Percentiles rank a stretch among this genome's conserved stretches.
Conservation (phyloP, 2,113 vertebrate genomes). For the Cnemophilus loriae region DNA sequence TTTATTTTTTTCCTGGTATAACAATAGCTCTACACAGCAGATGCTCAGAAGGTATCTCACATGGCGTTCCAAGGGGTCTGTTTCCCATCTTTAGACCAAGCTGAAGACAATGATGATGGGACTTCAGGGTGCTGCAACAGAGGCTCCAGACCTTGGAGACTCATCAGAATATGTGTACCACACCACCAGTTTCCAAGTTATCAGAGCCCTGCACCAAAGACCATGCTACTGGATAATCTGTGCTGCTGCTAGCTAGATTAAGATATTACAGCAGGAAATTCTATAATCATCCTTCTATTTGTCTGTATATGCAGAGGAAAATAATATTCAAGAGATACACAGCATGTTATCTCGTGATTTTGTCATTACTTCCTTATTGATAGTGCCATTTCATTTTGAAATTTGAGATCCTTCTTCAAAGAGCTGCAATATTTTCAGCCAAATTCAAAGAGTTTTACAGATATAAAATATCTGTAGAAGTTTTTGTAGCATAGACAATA, state of each 20-base stretch:
- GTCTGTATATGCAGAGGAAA: background rate
- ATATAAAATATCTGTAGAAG: background rate
- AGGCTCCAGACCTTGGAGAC: fast-evolving
- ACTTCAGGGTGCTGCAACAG: background rate
- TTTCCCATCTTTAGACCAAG: background rate
- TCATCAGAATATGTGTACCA: background rate
- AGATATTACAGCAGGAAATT: background rate
- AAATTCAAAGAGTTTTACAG: background rate
- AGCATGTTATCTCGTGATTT: background rate
- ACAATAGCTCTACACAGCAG: background rate
- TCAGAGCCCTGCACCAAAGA: background rate
- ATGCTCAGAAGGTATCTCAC: background rate
- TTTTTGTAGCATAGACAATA: background rate
- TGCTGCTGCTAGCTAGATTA: background rate
- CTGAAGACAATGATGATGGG: background rate
- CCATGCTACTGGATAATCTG: background rate
- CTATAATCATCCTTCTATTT: background rate
- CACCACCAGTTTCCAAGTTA: background rate
- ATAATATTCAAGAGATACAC: background rate
- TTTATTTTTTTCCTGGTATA: background rate
- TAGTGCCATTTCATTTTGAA: background rate
- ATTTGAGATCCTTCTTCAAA: background rate
- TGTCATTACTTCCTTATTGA: background rate
- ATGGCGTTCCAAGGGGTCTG: background rate
- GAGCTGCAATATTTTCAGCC: background rate